A percentile compares a stretch with the other conserved stretches of the same genome.
phyloP scores from a whole-genome alignment of 2,797 vertebrate genomes.

The Aulostomus chinensis region DNA sequence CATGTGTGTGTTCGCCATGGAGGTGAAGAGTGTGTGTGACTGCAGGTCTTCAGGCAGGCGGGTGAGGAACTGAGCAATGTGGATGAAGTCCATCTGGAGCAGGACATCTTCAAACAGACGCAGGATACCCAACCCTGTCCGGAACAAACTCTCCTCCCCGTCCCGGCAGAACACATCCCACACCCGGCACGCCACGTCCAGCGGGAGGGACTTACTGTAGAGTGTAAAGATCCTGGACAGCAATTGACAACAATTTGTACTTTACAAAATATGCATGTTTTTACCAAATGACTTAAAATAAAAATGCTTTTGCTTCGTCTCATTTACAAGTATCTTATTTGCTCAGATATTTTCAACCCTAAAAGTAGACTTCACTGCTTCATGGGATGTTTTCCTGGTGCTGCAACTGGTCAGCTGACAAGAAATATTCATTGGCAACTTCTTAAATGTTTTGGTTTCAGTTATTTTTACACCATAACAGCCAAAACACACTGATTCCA shows the following conservation, averaged over 20 bases:
- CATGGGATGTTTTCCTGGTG: too few species aligned
- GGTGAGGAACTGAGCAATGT: conserved; percentile 94
- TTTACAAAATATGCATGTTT: too few species aligned
- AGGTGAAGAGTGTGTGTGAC: conserved; percentile 85
- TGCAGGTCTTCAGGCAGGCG: conserved; percentile 90
- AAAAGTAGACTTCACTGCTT: too few species aligned
- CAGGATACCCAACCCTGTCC: conserved; percentile 90
- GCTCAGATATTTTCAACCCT: too few species aligned
- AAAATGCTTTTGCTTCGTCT: too few species aligned
- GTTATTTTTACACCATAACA: too few species aligned
- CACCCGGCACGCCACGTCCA: conserved; percentile 93
- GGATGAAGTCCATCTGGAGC: conserved; percentile 97
- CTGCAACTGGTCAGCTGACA: too few species aligned
- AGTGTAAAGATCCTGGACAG: conserved; percentile 92
- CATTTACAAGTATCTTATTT: too few species aligned
- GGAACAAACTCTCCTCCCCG: conserved; percentile 94
- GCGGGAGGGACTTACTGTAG: conserved; percentile 93
- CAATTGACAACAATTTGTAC: neutral
- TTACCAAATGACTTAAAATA: too few species aligned
- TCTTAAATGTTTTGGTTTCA: too few species aligned
- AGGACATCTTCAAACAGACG: conserved; percentile 91
- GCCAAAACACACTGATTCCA: too few species aligned
- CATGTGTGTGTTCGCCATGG: conserved; percentile 93
- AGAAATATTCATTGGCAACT: too few species aligned
- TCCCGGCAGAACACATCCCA: conserved; percentile 98